Conservation (phyloP, 2,113 vertebrate genomes). For the zebrafish (Danio rerio) region DNA sequence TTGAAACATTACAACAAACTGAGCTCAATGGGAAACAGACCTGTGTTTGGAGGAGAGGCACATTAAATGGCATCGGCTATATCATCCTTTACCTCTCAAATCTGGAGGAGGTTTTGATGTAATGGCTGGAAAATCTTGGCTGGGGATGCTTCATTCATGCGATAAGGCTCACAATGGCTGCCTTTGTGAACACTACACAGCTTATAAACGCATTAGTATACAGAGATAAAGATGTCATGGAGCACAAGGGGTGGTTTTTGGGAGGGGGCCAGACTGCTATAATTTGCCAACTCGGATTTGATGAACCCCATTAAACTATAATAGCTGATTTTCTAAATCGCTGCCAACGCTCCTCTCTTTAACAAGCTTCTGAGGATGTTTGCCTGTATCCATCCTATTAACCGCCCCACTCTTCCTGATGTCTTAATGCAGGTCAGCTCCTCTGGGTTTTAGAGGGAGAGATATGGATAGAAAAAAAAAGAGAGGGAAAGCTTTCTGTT, state of each 20-base stretch:
- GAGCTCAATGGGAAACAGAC: constrained; percentile 27
- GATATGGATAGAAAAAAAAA: constrained; percentile 39
- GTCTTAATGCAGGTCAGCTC: constrained; percentile 76
- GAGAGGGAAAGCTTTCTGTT: neutral
- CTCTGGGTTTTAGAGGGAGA: constrained; percentile 62
- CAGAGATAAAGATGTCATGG: constrained; percentile 56
- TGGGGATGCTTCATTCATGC: constrained; percentile 53
- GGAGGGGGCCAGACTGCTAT: constrained; percentile 63
- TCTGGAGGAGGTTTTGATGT: constrained; percentile 48
- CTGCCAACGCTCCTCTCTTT: constrained; percentile 69
- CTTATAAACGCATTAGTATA: constrained; percentile 60
- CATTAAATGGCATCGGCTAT: constrained; percentile 28
- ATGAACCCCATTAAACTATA: constrained; percentile 68
- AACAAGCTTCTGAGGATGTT: constrained; percentile 73
- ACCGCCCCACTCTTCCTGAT: constrained; percentile 68
- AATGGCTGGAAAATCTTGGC: constrained; percentile 50
- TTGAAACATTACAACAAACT: constrained; percentile 54
- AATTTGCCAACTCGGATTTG: constrained; percentile 74
- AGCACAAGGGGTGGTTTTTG: constrained; percentile 51
- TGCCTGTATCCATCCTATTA: constrained; percentile 67
- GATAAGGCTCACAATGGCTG: constrained; percentile 38
- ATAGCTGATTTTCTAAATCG: constrained; percentile 73
- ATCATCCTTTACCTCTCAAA: constrained; percentile 36
- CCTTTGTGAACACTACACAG: constrained; percentile 49
- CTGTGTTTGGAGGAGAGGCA: constrained; percentile 10